Percentiles rank a stretch among this genome's conserved stretches.
Conservation (phyloP, 1,140 invertebrate genomes). For the Drosophila biarmipes region DNA sequence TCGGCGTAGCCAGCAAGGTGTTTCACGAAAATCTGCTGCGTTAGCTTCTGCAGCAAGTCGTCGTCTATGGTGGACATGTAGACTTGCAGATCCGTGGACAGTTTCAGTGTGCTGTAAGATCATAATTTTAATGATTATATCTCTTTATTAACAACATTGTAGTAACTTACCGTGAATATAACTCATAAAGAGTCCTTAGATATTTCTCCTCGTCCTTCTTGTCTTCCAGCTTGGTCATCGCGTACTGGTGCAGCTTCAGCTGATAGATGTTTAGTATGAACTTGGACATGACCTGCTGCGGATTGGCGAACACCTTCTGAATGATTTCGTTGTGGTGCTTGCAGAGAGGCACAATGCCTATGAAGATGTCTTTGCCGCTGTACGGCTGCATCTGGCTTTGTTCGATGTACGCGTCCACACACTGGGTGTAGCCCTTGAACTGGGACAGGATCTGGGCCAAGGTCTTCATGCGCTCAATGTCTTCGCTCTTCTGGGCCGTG, state of each 20-base stretch:
- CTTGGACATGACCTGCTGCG: slow-evolving; percentile 98
- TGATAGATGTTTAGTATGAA: slow-evolving; percentile 99
- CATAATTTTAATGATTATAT: neutral
- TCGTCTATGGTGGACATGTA: slow-evolving; percentile 93
- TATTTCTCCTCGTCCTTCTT: slow-evolving; percentile 93
- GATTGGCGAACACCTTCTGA: slow-evolving; percentile 97
- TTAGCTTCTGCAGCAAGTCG: slow-evolving; percentile 91
- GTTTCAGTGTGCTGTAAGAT: slow-evolving; percentile 87
- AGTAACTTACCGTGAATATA: slow-evolving; percentile 89
- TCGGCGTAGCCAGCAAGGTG: slow-evolving; percentile 90
- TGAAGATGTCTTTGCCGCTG: slow-evolving; percentile 94
- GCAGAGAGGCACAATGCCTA: slow-evolving; percentile 95
- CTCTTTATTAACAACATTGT: too few species aligned
- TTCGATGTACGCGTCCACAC: slow-evolving; percentile 98
- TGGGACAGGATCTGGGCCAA: slow-evolving; percentile 96
- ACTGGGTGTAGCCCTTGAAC: slow-evolving; percentile 98
- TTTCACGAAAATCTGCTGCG: slow-evolving; percentile 93
- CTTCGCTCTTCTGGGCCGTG: slow-evolving; percentile 92
- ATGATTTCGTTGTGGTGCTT: slow-evolving; percentile 95
- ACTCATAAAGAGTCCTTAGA: slow-evolving; percentile 93
- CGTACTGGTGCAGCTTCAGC: slow-evolving; percentile 94
- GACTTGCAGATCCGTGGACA: slow-evolving; percentile 89
- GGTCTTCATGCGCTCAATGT: slow-evolving; percentile 96
- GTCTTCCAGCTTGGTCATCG: slow-evolving; percentile 92
- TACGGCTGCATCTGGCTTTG: slow-evolving; percentile 93